Evolutionary conservation across 2,797 vertebrate genomes (phyloP), one percentile per base, ranked within the genome.

Genomic region (Mionectes olivaceus): DNA sequence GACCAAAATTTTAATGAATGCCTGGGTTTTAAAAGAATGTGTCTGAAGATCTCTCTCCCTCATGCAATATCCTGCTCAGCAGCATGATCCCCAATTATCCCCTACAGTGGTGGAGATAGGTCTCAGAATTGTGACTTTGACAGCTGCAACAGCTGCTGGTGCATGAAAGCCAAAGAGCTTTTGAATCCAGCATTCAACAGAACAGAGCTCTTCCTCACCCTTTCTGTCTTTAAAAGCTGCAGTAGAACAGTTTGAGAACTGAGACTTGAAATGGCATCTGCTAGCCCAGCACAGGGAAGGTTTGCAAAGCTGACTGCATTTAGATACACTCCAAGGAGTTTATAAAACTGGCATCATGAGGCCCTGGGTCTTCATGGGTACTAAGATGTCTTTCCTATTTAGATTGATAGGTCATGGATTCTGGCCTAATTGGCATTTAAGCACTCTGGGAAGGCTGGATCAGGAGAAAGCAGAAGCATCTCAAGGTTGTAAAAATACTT

Each of bases 61-160:
- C 22, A 9, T 28, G 50, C 32, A 83, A 44, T 46, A 87, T 81
- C 68, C 83, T 83, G 65, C 61, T 71, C 46, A 81, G 61, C 50
- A 59, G 57, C 37, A 52, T 76, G 81, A 85, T 50, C 50, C 53
- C 43, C 28, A 69, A 2, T 92, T 83, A 75, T 49, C 3, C 3
- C 25, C 50, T 32, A 25, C 8, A 55, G 33, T 3, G 9, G 39
- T 33, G 63, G n/a, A 57, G 33, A 53, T 24, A 47, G 32, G 55
- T 91, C 69, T 89, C 4, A 3, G 61, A 91, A 47, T 44, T 33
- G 28, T 32, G 64, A 37, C 41, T 89, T 81, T 65, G 49, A 89
- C 82, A 92, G 82, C 76, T 67, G 49, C 49, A 73, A 43, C 75
- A 93, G 89, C 87, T 94, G 91, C 73, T 78, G 13, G 16, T 32